These are phyloP conservation scores for Enteromius fasciolatus DNA, from an alignment of 2,797 vertebrate species.

Conservation along the genomic window DNA sequence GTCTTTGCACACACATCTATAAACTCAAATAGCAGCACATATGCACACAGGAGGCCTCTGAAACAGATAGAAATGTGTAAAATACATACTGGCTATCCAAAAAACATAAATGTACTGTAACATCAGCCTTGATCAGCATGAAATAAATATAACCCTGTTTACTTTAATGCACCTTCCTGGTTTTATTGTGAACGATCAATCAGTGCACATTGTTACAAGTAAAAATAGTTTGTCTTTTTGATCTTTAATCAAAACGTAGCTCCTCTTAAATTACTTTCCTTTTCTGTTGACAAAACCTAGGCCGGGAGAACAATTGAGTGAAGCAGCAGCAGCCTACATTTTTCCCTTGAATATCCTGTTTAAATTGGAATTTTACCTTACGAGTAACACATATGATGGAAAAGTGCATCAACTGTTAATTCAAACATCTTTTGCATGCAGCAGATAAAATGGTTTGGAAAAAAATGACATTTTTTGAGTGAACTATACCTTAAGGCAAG, in stretches of 20 bases:
- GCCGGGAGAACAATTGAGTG: background rate
- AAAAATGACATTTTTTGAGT: background rate
- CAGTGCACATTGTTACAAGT: background rate
- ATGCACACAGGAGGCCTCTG: constrained; percentile 10
- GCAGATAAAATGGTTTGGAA: background rate
- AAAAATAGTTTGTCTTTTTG: background rate
- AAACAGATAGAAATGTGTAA: background rate
- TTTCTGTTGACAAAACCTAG: background rate
- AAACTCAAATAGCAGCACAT: constrained; percentile 19
- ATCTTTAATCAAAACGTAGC: background rate
- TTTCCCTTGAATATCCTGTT: background rate
- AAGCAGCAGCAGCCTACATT: background rate
- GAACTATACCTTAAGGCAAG: background rate
- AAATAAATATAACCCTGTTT: background rate
- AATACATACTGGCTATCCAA: background rate
- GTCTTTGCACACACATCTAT: constrained; percentile 24
- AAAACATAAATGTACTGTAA: background rate
- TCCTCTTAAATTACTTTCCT: background rate
- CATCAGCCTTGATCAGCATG: background rate
- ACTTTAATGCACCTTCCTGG: background rate
- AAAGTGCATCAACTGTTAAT: background rate
- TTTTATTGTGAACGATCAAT: background rate
- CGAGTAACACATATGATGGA: background rate
- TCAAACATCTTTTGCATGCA: background rate
- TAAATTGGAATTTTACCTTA: background rate